Evolutionary conservation across 2,797 vertebrate species (phyloP).

Genomic region (Eulemur albifrons): DNA sequence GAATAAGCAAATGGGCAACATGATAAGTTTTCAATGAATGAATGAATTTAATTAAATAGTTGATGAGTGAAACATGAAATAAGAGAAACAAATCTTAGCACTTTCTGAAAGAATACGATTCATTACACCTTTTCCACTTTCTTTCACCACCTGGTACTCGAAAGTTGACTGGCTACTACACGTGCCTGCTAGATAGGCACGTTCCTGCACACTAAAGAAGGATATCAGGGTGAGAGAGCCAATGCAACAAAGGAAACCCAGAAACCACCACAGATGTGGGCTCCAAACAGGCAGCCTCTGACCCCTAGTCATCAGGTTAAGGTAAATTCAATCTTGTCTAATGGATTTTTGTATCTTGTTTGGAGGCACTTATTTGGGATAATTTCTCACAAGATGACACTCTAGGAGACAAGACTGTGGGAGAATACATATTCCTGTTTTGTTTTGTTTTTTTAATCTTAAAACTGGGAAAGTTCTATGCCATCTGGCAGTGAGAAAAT

Average conservation of each 20-base stretch:
- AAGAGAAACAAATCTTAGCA: neutral
- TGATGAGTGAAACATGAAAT: neutral
- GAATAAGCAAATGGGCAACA: neutral
- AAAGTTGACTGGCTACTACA: rapidly evolving
- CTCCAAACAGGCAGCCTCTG: neutral
- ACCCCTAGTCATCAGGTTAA: neutral
- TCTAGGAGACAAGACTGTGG: neutral
- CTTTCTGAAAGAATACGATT: neutral
- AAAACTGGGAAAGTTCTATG: neutral
- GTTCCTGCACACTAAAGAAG: neutral
- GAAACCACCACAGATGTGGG: neutral
- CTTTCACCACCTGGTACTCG: neutral
- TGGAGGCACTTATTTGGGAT: neutral
- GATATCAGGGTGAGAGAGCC: neutral
- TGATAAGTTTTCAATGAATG: neutral
- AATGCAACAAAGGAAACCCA: neutral
- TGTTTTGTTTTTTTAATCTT: neutral
- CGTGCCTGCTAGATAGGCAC: neutral
- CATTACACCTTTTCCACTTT: neutral
- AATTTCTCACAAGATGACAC: neutral
- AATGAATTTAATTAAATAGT: neutral
- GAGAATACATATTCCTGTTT: neutral
- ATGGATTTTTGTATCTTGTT: neutral
- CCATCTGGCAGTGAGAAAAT: neutral
- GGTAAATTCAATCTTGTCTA: neutral